Evolutionary conservation across 2,113 vertebrate genomes (phyloP).

Genomic region (Macroglossus sobrinus): DNA sequence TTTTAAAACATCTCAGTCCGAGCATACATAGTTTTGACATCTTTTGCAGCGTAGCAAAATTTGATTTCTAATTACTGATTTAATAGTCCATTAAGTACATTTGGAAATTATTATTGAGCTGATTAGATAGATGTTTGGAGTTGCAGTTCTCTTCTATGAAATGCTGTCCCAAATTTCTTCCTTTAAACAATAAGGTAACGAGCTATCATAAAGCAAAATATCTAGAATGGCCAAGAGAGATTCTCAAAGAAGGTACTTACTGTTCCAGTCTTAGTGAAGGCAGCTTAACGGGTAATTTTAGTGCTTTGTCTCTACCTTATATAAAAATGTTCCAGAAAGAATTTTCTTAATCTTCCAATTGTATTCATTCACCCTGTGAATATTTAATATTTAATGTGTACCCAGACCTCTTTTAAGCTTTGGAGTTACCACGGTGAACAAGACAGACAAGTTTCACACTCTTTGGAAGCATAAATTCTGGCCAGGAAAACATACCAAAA

Average conservation of each 20-base stretch:
- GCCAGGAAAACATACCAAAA: background rate
- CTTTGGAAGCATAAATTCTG: background rate
- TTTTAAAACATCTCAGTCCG: conserved; percentile 69
- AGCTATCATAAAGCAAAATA: conserved; percentile 33
- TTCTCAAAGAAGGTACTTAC: conserved; percentile 28
- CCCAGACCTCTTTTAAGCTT: background rate
- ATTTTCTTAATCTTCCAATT: background rate
- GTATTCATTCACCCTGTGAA: background rate
- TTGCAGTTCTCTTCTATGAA: conserved; percentile 56
- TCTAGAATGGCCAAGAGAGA: conserved; percentile 34
- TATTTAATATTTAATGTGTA: background rate
- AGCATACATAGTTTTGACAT: conserved; percentile 75
- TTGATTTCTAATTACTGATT: conserved; percentile 77
- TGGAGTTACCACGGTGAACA: background rate
- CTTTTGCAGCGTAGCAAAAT: conserved; percentile 72
- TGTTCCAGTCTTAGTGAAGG: background rate
- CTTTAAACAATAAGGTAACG: conserved; percentile 41
- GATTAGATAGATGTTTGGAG: conserved; percentile 61
- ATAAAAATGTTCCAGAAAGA: background rate
- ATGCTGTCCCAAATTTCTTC: conserved; percentile 46
- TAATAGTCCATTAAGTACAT: conserved; percentile 77
- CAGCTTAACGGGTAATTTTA: conserved; percentile 12
- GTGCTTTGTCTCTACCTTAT: conserved; percentile 23
- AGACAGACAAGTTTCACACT: background rate
- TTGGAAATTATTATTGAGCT: conserved; percentile 78